phyloP scores from a whole-genome alignment of 2,888 invertebrate genomes.

The Ichneumoninae sp. region DNA sequence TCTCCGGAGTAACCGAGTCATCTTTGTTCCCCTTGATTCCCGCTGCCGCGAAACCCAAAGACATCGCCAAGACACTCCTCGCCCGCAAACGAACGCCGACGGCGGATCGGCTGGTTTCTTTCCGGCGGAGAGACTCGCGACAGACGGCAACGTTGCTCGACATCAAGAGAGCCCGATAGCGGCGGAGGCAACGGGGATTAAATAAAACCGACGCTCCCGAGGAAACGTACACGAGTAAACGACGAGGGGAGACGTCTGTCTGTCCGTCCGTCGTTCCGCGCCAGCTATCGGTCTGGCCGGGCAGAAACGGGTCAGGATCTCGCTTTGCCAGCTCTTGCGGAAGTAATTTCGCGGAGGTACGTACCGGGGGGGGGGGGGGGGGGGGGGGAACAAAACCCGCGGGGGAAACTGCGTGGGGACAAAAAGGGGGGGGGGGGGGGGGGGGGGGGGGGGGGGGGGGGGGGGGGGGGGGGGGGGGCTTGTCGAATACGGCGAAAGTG shows the following conservation, averaged over 20 bases:
- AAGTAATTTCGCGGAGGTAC: slow-evolving; percentile 53
- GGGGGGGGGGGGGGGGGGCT: slow-evolving; percentile 7
- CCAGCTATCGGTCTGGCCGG: slow-evolving; percentile 40
- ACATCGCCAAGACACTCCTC: too few relatives aligned
- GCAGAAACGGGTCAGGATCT: slow-evolving; percentile 52
- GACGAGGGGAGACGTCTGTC: slow-evolving; percentile 5
- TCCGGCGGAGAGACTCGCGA: slow-evolving; percentile 9
- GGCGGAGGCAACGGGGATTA: slow-evolving; percentile 14
- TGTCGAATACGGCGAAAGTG: slow-evolving; percentile 39
- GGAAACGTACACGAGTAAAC: slow-evolving; percentile 35
- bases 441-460: too few relatives aligned
- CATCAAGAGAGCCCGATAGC: slow-evolving; percentile 60
- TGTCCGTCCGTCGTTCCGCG: slow-evolving; percentile 49
- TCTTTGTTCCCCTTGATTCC: neutral
- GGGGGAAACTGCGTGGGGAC: too few relatives aligned
- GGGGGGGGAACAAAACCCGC: too few relatives aligned
- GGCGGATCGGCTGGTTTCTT: neutral
- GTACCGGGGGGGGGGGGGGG: too few relatives aligned
- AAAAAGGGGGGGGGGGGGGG: too few relatives aligned
- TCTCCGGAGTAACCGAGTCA: neutral
- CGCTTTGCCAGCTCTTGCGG: slow-evolving; percentile 60
- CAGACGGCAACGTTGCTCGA: slow-evolving; percentile 49
- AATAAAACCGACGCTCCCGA: slow-evolving; percentile 25
- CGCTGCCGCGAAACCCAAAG: neutral
- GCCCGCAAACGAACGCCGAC: slow-evolving; percentile 32